A percentile compares a stretch with the other conserved stretches of the same genome.
phyloP scores from a whole-genome alignment of 37 sponge, comb jelly and placozoan species.

The Ianthella basta region DNA sequence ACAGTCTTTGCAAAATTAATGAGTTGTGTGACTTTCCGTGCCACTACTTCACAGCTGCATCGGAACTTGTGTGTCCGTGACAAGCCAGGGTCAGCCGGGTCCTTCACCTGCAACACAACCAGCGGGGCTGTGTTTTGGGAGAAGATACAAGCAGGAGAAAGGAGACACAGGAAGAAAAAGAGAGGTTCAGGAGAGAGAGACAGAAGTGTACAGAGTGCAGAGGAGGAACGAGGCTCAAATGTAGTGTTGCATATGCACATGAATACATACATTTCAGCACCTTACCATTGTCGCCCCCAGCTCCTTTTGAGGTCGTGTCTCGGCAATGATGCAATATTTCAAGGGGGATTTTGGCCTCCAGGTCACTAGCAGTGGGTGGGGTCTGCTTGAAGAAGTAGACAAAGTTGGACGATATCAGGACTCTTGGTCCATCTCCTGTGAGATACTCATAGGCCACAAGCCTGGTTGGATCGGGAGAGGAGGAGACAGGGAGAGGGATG shows the following conservation, averaged over 20 bases:
- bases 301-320: constrained; percentile 22
- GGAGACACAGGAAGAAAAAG: background rate
- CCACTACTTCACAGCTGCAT: constrained; percentile 12
- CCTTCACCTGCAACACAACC: background rate
- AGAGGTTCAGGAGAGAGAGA: background rate
- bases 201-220: too few relatives aligned
- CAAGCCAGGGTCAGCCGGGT: background rate
- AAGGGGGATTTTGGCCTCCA: constrained; percentile 37
- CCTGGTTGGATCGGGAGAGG: constrained; percentile 6
- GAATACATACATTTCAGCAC: background rate
- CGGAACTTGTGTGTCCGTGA: constrained; percentile 5
- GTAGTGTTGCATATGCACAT: background rate
- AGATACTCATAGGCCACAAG: constrained; percentile 77
- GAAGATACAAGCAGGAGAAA: background rate
- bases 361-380: constrained; percentile 59
- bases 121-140: background rate
- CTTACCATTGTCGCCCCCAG: constrained; percentile 65
- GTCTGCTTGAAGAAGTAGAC: constrained; percentile 79
- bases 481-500: too few relatives aligned
- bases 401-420: constrained; percentile 73
- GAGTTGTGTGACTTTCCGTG: constrained; percentile 55
- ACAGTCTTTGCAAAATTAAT: constrained; percentile 88
- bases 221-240: background rate
- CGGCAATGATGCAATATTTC: constrained; percentile 62
- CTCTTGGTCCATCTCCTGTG: constrained; percentile 36